Evolutionary conservation across 2,113 vertebrate species (phyloP).

Genomic region (Gobio gobio): DNA sequence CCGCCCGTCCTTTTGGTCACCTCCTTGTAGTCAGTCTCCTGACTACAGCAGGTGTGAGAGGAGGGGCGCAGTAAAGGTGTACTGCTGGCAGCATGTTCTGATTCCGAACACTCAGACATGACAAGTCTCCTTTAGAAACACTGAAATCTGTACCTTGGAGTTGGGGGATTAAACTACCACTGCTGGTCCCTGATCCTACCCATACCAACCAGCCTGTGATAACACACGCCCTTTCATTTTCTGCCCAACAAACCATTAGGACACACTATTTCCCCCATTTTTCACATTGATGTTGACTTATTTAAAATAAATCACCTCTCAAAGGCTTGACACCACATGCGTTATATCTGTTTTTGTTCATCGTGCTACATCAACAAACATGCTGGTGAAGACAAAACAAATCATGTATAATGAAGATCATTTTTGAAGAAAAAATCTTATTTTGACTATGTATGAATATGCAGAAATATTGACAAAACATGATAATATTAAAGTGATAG

Average conservation of each 20-base stretch:
- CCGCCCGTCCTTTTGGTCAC: background rate
- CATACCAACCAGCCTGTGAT: background rate
- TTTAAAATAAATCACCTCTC: background rate
- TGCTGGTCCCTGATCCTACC: background rate
- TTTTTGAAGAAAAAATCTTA: no score
- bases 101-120: background rate
- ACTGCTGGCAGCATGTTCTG: background rate
- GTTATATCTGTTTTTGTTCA: background rate
- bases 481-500: background rate
- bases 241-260: background rate
- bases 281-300: background rate
- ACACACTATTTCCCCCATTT: background rate
- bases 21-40: background rate
- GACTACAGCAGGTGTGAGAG: conserved; percentile 11
- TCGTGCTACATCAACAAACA: background rate
- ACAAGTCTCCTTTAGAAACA: background rate
- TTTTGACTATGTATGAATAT: background rate
- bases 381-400: background rate
- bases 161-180: background rate
- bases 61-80: conserved; percentile 5
- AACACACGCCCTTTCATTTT: background rate
- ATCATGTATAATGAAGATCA: background rate
- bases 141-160: background rate
- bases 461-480: background rate
- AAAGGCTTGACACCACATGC: background rate